Evolutionary conservation across 1,140 invertebrate species (phyloP), one percentile per base, ranked within the genome.

Genomic region (Papilio polytes): DNA sequence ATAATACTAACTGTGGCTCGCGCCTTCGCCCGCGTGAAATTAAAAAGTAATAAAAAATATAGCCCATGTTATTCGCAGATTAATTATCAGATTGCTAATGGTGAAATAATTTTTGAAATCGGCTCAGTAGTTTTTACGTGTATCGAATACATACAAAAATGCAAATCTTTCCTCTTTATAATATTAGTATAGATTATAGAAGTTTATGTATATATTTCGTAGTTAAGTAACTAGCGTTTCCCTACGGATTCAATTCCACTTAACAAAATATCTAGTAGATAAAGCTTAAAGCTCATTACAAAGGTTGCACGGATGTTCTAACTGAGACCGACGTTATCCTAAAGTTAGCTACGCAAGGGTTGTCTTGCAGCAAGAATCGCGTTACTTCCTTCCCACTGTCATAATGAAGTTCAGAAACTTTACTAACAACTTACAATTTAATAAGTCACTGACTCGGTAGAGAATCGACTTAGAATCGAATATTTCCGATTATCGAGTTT

Each of bases 391-490:
- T 6, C 36, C n/a, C 36, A 46, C 36, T 74, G 41, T 48, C 73
- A 74, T 46, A 74, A 74, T 74, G 73, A 46, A 74, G 46, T 74
- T 51, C 12, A 20, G 0, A 7, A 74, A 74, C 73, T 74, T 74
- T 13, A 18, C 44, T 74, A 74, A 74, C 73, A 74, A 74, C n/a
- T 22, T 22, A 74, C 73, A 74, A 74, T 74, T 74, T 74, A 31
- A 74, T 74, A 46, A 46, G 46, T 74, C 41, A 51, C 73, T 46
- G 6, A 6, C 73, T 74, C 44, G 9, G 51, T 74, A 53, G 46
- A 74, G 20, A 44, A 74, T 51, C 44, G 63, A 74, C 46, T 44
- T 73, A 12, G 15, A 20, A 73, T 44, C 36, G 70, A 44, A 44
- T 73, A 70, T 74, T 74, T 12, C 20, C 41, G 31, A n/a, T 74